Evolutionary conservation across 2,797 vertebrate genomes (phyloP).

Genomic region (Chloroceryle amazona): DNA sequence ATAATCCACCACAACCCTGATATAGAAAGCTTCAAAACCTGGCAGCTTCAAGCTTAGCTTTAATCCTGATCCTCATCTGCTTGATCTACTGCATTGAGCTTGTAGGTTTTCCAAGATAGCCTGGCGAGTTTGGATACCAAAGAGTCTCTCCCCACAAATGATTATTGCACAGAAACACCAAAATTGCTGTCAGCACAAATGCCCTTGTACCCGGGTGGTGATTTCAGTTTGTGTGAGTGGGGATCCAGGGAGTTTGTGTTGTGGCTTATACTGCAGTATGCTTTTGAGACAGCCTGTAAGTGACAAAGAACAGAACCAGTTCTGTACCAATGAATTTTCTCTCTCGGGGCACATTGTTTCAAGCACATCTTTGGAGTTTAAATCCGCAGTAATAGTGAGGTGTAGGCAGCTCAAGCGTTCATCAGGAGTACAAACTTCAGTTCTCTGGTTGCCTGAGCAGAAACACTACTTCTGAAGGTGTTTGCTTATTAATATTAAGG

Average conservation of each 20-base stretch:
- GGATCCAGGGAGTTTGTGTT: neutral
- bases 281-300: conserved; percentile 29
- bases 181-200: neutral
- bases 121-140: neutral
- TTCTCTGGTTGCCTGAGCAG: conserved; percentile 44
- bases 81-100: neutral
- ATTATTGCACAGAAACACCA: conserved; percentile 10
- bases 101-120: neutral
- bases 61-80: neutral
- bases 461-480: conserved; percentile 42
- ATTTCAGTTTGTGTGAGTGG: conserved; percentile 12
- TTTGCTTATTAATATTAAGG: conserved; percentile 48
- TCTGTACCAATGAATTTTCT: neutral
- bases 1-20: neutral
- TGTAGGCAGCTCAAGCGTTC: conserved; percentile 27
- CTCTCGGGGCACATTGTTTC: neutral
- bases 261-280: neutral
- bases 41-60: neutral
- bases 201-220: neutral
- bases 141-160: neutral
- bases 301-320: neutral
- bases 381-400: conserved; percentile 10
- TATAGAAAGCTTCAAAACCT: neutral
- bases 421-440: conserved; percentile 11
- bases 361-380: neutral